Conservation (phyloP, 2,888 invertebrate species). For the Drosophila demipolita region DNA sequence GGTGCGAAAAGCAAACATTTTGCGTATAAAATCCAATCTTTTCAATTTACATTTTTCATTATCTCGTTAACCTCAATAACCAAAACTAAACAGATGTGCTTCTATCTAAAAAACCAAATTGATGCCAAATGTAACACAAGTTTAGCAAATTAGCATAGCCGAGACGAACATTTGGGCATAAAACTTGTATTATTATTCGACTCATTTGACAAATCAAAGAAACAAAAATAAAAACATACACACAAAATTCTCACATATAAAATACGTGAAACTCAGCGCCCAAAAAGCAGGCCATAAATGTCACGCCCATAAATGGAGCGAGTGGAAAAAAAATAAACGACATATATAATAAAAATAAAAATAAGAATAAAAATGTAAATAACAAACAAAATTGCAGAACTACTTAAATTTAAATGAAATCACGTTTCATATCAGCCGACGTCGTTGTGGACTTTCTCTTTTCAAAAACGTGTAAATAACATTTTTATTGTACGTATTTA, state of each 20-base stretch:
- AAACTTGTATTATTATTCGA: conserved; percentile 63
- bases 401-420: conserved; percentile 71
- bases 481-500: conserved; percentile 76
- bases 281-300: conserved; percentile 36
- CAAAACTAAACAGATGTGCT: neutral
- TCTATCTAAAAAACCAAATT: conserved; percentile 4
- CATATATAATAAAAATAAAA: conserved; percentile 17
- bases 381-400: conserved; percentile 59
- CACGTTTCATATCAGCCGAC: conserved; percentile 53
- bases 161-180: conserved; percentile 58
- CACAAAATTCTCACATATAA: conserved; percentile 65
- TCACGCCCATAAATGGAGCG: conserved; percentile 39
- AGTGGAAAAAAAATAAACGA: conserved; percentile 27
- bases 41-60: conserved; percentile 15
- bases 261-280: conserved; percentile 49
- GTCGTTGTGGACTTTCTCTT: conserved; percentile 81
- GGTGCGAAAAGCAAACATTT: conserved; percentile 53
- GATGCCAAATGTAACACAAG: conserved; percentile 67
- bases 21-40: neutral
- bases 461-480: conserved; percentile 80
- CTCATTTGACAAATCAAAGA: conserved; percentile 43
- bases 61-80: conserved; percentile 36
- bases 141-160: conserved; percentile 52
- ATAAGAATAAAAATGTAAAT: conserved; percentile 18
- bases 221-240: conserved; percentile 25